A percentile compares a stretch with the other conserved stretches of the same genome.
phyloP scores from a whole-genome alignment of 2,888 invertebrate species.

The Bombylius major region DNA sequence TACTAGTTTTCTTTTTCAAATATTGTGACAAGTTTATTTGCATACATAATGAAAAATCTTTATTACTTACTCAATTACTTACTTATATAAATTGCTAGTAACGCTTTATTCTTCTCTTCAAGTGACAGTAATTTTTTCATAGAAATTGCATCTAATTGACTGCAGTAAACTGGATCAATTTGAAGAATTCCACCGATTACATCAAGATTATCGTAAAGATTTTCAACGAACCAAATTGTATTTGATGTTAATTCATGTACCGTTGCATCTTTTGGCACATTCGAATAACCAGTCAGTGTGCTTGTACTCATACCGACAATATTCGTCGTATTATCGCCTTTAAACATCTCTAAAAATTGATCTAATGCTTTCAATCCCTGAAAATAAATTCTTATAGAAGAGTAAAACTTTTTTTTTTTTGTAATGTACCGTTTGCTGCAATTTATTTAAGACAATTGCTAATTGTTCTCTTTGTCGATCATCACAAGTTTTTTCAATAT shows the following conservation, averaged over 20 bases:
- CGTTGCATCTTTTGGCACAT: slow-evolving; percentile 83
- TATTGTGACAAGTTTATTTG: too few species aligned
- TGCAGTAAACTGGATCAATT: slow-evolving; percentile 45
- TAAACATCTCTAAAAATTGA: slow-evolving; percentile 82
- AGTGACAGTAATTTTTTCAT: slow-evolving; percentile 36
- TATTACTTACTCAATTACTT: slow-evolving; percentile 16
- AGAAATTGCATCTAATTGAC: slow-evolving; percentile 40
- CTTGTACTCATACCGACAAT: slow-evolving; percentile 42
- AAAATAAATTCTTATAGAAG: slow-evolving; percentile 14
- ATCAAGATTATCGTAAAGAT: slow-evolving; percentile 64
- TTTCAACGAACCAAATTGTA: slow-evolving; percentile 83
- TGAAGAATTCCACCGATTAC: slow-evolving; percentile 54
- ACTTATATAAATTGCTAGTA: slow-evolving; percentile 76
- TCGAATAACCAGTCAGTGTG: slow-evolving; percentile 23
- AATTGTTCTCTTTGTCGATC: slow-evolving; percentile 56
- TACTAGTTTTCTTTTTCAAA: too few species aligned
- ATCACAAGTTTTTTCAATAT: slow-evolving; percentile 67
- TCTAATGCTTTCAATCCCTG: slow-evolving; percentile 83
- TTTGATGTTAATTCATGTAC: slow-evolving; percentile 94
- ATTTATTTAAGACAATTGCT: slow-evolving; percentile 55
- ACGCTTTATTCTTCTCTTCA: slow-evolving; percentile 47
- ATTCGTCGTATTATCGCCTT: slow-evolving; percentile 60
- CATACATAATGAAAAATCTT: background rate
- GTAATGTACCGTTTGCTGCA: slow-evolving; percentile 56
- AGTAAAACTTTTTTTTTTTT: background rate